Evolutionary conservation across 2,797 vertebrate genomes (phyloP), one percentile per base, ranked within the genome.

Genomic region (Falco rusticolus): DNA sequence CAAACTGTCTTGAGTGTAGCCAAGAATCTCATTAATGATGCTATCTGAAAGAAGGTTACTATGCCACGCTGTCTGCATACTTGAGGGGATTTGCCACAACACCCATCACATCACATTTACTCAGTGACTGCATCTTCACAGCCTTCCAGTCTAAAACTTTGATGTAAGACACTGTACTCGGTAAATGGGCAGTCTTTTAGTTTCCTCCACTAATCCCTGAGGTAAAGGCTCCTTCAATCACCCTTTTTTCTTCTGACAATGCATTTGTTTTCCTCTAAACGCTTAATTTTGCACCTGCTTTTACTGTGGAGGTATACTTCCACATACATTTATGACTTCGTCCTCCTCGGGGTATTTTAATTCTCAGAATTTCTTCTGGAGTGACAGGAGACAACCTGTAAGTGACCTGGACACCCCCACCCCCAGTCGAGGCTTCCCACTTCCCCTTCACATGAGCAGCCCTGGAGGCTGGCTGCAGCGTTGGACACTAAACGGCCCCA

Each of bases 401-500:
- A 28, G 16, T 12, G 16, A 24, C 22, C 5, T 1, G 16, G 28
- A 16, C 3, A 25, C 0, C 20, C n/a, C n/a, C 39, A 15, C 0
- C 6, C 50, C 8, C 26, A 9, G 1, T 2, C 5, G 47, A 16
- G 20, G 3, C n/a, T 8, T 13, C 5, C 33, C 18, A 15, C 16
- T 1, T 2, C 16, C 16, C 8, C 10, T 29, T 3, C 34, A 4
- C 51, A 5, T 3, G 0, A 5, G 8, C 33, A 5, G 45, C 57
- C 45, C 1, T 1, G n/a, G 14, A 2, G 16, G 26, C 0, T 3
- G 47, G 15, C n/a, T 6, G 21, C 59, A 3, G 39, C 0, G 2
- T 0, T 2, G 5, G 37, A 4, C 37, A 1, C 10, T 4, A 43
- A 22, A 22, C 6, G 0, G 1, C 16, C 16, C 20, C 9, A 0